Evolutionary conservation across 2,797 vertebrate genomes (phyloP).

Genomic region (Platalea minor): DNA sequence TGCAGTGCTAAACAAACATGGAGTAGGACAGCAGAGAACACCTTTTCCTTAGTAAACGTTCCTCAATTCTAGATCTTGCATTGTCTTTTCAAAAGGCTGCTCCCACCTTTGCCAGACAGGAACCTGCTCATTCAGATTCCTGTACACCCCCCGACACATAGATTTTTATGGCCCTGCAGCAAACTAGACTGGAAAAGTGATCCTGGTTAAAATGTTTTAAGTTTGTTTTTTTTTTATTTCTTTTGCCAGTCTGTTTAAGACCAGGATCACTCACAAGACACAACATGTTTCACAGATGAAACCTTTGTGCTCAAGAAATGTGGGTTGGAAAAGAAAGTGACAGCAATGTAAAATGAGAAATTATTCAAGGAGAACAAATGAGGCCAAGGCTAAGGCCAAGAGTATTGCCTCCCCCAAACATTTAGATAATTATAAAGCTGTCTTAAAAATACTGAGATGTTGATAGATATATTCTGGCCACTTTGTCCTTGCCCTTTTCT

Average conservation of each 20-base stretch:
- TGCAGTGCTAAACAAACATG: not conserved
- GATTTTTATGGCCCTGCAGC: not conserved
- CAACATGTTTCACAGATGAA: not conserved
- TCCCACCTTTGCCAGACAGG: not conserved
- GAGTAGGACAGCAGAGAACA: not conserved
- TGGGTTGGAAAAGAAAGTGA: not conserved
- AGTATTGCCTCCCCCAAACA: not conserved
- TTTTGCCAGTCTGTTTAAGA: not conserved
- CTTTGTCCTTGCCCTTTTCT: not conserved
- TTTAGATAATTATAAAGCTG: not conserved
- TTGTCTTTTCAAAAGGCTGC: not conserved
- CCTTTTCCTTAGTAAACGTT: not conserved
- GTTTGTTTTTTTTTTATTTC: not conserved
- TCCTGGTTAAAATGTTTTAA: not conserved
- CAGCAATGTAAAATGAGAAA: not conserved
- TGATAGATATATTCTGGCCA: not conserved
- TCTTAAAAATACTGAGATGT: not conserved
- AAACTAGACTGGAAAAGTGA: not conserved
- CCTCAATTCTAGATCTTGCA: not conserved
- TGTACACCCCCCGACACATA: not conserved
- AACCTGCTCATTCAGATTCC: not conserved
- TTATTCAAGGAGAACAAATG: not conserved
- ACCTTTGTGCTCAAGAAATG: not conserved
- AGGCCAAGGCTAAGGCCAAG: not conserved
- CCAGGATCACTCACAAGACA: not conserved